Evolutionary conservation across 1,140 invertebrate genomes (phyloP), one percentile per base, ranked within the genome.

Genomic region (Lineus longissimus): DNA sequence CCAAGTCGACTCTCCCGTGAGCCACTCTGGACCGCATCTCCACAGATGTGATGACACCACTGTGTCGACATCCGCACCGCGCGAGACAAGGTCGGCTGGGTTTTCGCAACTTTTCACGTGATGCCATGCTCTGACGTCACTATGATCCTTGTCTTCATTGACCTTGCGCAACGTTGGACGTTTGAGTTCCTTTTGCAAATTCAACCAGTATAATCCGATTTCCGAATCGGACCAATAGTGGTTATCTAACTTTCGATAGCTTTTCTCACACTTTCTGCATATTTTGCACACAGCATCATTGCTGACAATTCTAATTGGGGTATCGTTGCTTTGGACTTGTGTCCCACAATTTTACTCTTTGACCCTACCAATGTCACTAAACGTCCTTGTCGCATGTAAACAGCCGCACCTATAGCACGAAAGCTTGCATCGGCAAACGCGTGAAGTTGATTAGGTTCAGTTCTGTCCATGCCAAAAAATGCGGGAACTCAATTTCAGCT

Each of bases 141-240:
- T 23, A n/a, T 23, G n/a, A 6, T 51, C 19, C 25, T 51, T 51
- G 25, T 7, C n/a, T 6, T 6, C 47, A 23, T 19, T 51, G 25
- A 51, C 47, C n/a, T 27, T 19, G 25, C 25, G n/a, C n/a, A 9
- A 23, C n/a, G 25, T 27, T 19, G 25, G 25, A 19, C n/a, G 19
- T 51, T 51, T 51, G 19, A 51, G 47, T n/a, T 51, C 47, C 47
- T n/a, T 51, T 51, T 51, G 6, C 25, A n/a, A 51, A 23, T 51
- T 51, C n/a, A 51, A 51, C 47, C 47, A 51, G 47, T 51, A n/a
- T n/a, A 51, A 27, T 9, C 19, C 47, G n/a, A 51, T 27, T 23
- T 19, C 47, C 4, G 47, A 51, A n/a, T 51, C 47, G n/a, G 47
- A 7, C 19, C n/a, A 51, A n/a, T 51, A 51, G 25, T 51, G 6